These are phyloP conservation scores for Pogonomyrmex californicus DNA, from an alignment of 1,140 invertebrate genomes.

Conservation along the genomic window DNA sequence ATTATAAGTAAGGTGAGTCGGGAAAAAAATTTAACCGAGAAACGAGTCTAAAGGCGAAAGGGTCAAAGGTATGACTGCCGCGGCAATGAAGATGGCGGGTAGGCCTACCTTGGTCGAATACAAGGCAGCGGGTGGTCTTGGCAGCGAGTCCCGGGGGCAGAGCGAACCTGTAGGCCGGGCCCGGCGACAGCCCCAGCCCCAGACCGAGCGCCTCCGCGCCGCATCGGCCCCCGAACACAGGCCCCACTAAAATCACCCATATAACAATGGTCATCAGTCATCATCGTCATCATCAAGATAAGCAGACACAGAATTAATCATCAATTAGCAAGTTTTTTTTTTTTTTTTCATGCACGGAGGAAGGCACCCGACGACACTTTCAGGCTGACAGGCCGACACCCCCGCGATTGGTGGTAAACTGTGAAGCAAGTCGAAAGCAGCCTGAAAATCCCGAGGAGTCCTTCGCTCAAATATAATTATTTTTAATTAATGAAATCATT, in stretches of 20 bases:
- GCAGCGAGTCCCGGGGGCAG: conserved; percentile 87
- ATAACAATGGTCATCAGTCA: conserved; percentile 82
- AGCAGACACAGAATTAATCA: conserved; percentile 51
- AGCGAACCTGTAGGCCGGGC: conserved; percentile 87
- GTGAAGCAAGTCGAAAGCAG: background rate
- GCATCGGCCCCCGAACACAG: conserved; percentile 87
- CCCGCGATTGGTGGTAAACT: background rate
- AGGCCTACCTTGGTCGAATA: conserved; percentile 87
- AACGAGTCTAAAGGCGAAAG: conserved; percentile 9
- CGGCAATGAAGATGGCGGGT: conserved; percentile 83
- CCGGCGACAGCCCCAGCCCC: conserved; percentile 86
- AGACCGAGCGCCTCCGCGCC: conserved; percentile 87
- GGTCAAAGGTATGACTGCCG: conserved; percentile 57
- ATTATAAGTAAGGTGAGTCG: background rate
- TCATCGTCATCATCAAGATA: conserved; percentile 73
- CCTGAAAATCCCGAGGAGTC: conserved; percentile 46
- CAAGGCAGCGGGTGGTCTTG: conserved; percentile 87
- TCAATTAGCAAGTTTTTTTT: conserved; percentile 27
- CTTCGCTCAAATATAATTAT: conserved; percentile 26
- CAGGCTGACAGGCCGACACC: background rate
- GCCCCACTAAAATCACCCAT: conserved; percentile 86
- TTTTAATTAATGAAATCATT: background rate
- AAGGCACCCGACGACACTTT: conserved; percentile 32
- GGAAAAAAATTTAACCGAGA: background rate
- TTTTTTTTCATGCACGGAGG: conserved; percentile 41